Evolutionary conservation across 2,113 vertebrate species (phyloP), one percentile per base, ranked within the genome.

Genomic region (Coracopsis vasa): DNA sequence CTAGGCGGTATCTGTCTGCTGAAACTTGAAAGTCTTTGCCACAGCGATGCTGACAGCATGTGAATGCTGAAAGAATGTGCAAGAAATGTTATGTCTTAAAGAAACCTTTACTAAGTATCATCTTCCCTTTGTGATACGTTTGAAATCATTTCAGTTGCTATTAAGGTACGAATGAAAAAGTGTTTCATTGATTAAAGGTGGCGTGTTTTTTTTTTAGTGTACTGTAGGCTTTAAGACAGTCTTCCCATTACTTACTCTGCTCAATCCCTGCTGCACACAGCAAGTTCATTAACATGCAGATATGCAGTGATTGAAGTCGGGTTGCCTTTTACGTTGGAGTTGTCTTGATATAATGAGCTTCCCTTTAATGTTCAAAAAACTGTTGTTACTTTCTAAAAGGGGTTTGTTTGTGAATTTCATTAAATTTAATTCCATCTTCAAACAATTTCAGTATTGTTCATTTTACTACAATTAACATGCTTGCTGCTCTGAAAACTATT

Each of bases 281-380:
- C 96, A 96, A 97, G 97, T 98, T 98, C 98, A 98, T 98, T 98
- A 98, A 97, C 98, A 98, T 98, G 98, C 97, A 98, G 98, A 98
- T 98, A 98, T 97, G 97, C 97, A 96, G 97, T 97, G 98, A 98
- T 98, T 98, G 98, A 98, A 98, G 98, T 98, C 93, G 82, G 98
- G 96, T 96, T 93, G 96, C 98, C 97, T 98, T 98, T 98, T 98
- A 97, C 97, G 96, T 97, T 97, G 97, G 96, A 97, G 97, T 98
- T 98, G 98, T 98, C 97, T 98, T 97, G 96, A 97, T 98, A 98
- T 98, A 98, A 98, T 98, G 98, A 98, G 98, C 97, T 97, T 95
- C 96, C 96, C 97, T 98, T 98, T 98, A 98, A 98, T 98, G 98
- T 98, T 98, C 93, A 97, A 97, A 98, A 97, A 98, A 97, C 97